Conservation (phyloP, 2,888 invertebrate species). For the Oxystoma pomonae region DNA sequence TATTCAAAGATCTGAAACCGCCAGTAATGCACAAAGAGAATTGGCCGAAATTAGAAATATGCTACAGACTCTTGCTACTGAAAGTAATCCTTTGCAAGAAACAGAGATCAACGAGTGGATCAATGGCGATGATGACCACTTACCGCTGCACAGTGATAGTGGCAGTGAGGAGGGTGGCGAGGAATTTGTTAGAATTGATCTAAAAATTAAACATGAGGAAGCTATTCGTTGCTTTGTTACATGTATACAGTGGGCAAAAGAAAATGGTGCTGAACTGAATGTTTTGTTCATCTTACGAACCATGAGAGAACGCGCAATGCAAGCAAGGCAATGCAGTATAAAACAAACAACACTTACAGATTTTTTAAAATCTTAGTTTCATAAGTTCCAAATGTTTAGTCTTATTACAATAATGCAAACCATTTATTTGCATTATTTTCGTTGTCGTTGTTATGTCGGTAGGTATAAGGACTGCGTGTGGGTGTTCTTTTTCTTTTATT, state of each 20-base stretch:
- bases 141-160: background rate
- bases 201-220: constrained; percentile 1
- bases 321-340: background rate
- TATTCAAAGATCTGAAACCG: too few relatives aligned
- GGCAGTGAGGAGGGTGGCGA: constrained; percentile 1
- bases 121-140: background rate
- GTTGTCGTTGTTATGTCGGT: constrained; percentile 3
- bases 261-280: constrained; percentile 1
- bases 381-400: too few relatives aligned
- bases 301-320: background rate
- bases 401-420: background rate
- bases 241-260: constrained; percentile 1
- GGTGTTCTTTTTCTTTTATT: constrained; percentile 1
- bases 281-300: constrained; percentile 1
- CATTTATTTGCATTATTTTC: constrained; percentile 11
- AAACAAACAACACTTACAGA: background rate
- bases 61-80: background rate
- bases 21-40: too few relatives aligned
- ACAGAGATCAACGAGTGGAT: background rate
- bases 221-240: background rate
- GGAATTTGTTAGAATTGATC: too few relatives aligned
- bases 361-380: background rate
- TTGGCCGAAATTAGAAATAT: background rate
- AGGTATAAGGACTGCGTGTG: background rate
- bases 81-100: background rate